Percentiles rank a stretch among this genome's conserved stretches.
These are phyloP conservation scores for Neomorphus geoffroyi DNA, from an alignment of 2,797 vertebrate species.

Conservation along the genomic window DNA sequence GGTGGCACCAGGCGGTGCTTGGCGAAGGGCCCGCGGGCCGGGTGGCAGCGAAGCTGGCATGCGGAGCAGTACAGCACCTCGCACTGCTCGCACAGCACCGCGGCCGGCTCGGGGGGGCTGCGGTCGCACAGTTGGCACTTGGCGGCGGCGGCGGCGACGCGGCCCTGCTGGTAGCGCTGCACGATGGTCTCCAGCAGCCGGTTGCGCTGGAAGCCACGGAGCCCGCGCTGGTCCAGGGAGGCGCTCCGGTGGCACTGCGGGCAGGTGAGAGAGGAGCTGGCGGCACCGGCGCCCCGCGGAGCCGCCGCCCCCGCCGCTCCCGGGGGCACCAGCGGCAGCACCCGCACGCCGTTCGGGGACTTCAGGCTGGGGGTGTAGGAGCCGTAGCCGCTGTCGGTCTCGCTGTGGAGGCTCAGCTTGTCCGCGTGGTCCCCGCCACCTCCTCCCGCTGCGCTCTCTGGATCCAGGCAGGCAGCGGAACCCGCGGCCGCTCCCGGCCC, in stretches of 20 bases:
- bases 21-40: constrained; percentile 92
- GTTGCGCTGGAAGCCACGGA: constrained; percentile 93
- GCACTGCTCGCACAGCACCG: constrained; percentile 95
- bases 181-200: constrained; percentile 93
- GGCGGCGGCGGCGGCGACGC: constrained; percentile 62
- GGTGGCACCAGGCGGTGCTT: constrained; percentile 90
- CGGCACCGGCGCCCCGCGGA: constrained; percentile 69
- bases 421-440: constrained; percentile 83
- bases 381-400: constrained; percentile 92
- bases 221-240: constrained; percentile 91
- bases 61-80: constrained; percentile 91
- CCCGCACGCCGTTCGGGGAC: constrained; percentile 92
- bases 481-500: constrained; percentile 70
- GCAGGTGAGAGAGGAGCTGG: constrained; percentile 90
- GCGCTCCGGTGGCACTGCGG: constrained; percentile 96
- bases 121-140: constrained; percentile 95
- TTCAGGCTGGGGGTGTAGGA: constrained; percentile 95
- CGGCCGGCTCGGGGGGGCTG: constrained; percentile 87
- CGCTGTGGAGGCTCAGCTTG: constrained; percentile 95
- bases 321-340: constrained; percentile 86
- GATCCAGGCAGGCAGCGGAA: constrained; percentile 66
- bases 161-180: constrained; percentile 87
- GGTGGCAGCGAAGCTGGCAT: constrained; percentile 95
- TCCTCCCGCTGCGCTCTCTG: constrained; percentile 69
- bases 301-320: constrained; percentile 74